A percentile compares a stretch with the other conserved stretches of the same genome.
These are phyloP conservation scores for Aplysia californica DNA, from an alignment of 1,140 invertebrate genomes.

Conservation along the genomic window DNA sequence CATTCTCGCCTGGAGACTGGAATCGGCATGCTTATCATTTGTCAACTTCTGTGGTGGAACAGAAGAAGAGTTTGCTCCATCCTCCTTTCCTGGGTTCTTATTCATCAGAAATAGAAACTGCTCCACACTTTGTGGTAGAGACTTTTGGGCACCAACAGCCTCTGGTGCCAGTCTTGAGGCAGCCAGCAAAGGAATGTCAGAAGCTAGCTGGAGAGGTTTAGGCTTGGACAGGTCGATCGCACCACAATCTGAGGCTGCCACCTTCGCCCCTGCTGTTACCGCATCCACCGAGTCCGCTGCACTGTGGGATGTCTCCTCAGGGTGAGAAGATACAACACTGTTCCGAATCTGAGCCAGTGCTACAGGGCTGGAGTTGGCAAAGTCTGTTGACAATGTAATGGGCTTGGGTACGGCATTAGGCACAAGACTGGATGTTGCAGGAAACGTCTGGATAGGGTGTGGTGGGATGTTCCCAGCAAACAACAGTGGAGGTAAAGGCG, in stretches of 20 bases:
- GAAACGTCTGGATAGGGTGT: too few relatives aligned
- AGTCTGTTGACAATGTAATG: too few relatives aligned
- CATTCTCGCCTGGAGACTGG: background rate
- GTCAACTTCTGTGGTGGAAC: background rate
- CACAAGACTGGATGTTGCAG: too few relatives aligned
- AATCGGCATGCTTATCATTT: background rate
- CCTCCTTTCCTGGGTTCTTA: too few relatives aligned
- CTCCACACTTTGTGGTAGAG: background rate
- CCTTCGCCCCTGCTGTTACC: too few relatives aligned
- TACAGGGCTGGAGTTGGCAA: too few relatives aligned
- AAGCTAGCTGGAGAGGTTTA: background rate
- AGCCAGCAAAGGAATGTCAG: background rate
- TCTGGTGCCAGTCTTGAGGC: background rate
- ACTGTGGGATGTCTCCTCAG: background rate
- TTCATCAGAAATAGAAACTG: background rate
- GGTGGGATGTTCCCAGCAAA: too few relatives aligned
- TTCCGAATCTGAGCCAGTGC: too few relatives aligned
- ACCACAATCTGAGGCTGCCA: constrained; percentile 22
- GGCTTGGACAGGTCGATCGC: constrained; percentile 26
- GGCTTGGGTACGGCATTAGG: too few relatives aligned
- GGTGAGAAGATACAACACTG: too few relatives aligned
- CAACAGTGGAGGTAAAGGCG: too few relatives aligned
- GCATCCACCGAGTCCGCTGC: too few relatives aligned
- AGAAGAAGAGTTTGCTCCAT: background rate
- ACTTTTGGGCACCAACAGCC: background rate